These are phyloP conservation scores for Magallana gigas DNA, from an alignment of 1,140 invertebrate genomes.

Conservation along the genomic window DNA sequence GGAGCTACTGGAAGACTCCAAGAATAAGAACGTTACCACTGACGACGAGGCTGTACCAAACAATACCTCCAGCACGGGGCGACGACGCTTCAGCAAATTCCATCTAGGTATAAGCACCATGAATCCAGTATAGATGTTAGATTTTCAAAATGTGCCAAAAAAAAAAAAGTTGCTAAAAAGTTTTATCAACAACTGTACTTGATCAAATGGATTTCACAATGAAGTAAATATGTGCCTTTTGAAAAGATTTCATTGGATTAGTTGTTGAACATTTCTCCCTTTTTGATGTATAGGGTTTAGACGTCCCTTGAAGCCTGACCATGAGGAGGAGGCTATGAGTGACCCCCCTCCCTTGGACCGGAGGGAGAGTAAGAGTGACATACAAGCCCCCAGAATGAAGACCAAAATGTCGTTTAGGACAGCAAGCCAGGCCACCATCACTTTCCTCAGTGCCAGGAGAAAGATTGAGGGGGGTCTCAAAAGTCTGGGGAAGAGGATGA, in stretches of 20 bases:
- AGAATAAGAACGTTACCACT: conserved; percentile 70
- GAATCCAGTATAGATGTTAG: background rate
- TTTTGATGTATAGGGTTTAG: conserved; percentile 68
- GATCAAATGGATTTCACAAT: too few relatives aligned
- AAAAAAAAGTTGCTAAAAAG: too few relatives aligned
- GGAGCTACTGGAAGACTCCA: conserved; percentile 73
- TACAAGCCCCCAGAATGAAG: conserved; percentile 64
- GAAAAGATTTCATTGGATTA: too few relatives aligned
- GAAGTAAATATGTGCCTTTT: too few relatives aligned
- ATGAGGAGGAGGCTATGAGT: conserved; percentile 74
- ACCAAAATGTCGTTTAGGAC: conserved; percentile 78
- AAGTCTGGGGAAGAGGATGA: conserved; percentile 69
- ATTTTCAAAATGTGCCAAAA: too few relatives aligned
- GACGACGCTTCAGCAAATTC: conserved; percentile 76
- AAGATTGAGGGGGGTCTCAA: conserved; percentile 77
- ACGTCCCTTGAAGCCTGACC: conserved; percentile 74
- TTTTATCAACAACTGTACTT: background rate
- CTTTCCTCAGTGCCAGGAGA: conserved; percentile 76
- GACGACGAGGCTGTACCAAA: conserved; percentile 73
- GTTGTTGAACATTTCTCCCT: too few relatives aligned
- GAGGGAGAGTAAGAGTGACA: conserved; percentile 72
- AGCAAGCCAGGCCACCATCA: conserved; percentile 77
- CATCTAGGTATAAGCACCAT: conserved; percentile 65
- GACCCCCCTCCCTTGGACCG: conserved; percentile 68
- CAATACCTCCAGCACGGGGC: conserved; percentile 68